phyloP scores from a whole-genome alignment of 2,797 vertebrate genomes.

The Cottoperca gobio region DNA sequence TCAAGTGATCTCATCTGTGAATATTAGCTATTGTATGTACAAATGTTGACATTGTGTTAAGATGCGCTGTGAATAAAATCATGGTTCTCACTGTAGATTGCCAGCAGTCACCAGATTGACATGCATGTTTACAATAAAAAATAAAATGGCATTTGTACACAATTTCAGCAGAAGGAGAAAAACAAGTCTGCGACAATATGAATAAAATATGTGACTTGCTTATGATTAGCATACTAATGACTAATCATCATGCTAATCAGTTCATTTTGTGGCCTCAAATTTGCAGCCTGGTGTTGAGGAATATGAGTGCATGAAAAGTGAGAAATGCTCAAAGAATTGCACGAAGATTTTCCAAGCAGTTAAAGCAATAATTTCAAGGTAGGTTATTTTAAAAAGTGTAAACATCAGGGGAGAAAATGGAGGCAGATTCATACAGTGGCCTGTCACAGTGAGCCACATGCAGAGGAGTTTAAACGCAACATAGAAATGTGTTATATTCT shows the following conservation, averaged over 20 bases:
- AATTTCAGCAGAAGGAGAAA: constrained; percentile 59
- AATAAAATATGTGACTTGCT: constrained; percentile 83
- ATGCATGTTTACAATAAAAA: constrained; percentile 54
- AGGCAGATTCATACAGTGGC: neutral
- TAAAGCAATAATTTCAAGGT: constrained; percentile 36
- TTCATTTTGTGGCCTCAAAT: constrained; percentile 78
- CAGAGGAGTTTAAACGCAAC: neutral
- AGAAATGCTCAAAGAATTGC: constrained; percentile 28
- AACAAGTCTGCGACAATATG: constrained; percentile 75
- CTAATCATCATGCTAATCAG: constrained; percentile 84
- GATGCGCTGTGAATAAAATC: constrained; percentile 1
- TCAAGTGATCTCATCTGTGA: neutral
- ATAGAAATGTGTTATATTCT: neutral
- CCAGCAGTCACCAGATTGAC: constrained; percentile 32
- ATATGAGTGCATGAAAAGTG: constrained; percentile 34
- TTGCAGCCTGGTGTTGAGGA: constrained; percentile 60
- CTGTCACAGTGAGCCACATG: neutral
- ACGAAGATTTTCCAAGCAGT: constrained; percentile 5
- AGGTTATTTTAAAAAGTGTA: constrained; percentile 17
- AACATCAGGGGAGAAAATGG: constrained; percentile 2
- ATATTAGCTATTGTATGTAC: neutral
- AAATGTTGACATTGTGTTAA: neutral
- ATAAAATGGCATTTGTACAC: constrained; percentile 59
- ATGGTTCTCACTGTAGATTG: neutral
- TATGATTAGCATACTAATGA: constrained; percentile 85